Base-by-base conservation (phyloP, 2,797 vertebrate genomes). In the Pangasius macronema region DNA sequence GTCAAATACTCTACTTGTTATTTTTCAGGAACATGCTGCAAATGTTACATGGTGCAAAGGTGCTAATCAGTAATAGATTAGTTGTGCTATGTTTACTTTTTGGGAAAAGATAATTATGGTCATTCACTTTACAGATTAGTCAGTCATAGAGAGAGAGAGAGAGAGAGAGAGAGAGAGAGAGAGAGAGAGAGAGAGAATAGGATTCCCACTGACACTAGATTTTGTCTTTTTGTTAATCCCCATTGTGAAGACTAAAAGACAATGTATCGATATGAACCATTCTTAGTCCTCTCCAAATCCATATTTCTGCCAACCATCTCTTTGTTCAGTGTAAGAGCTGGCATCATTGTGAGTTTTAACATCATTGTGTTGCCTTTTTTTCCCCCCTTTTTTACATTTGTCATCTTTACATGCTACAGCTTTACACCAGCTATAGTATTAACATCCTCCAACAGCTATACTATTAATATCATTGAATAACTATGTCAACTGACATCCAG, bases 61-160 rank as follows among this genome's bases (percentile, higher is more conserved):
- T 68, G 82, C 10, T 83, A 49, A 68, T 83, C 82, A 53, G 63
- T 68, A 51, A 83, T 30, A 30, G 42, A 83, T 83, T 67, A 83
- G 46, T 2, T 68, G n/a, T 36, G 30, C 27, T 49, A 22, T 11
- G 75, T 53, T 77, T 55, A 51, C 49, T 55, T 76, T 36, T 51
- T n/a, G 75, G 51, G 0, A 20, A 42, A n/a, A 46, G 39, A 63
- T 46, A 46, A 80, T 39, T 2, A 82, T 63, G 13, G 24, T n/a
- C 5, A 46, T 63, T 42, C 27, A 30, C 3, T 46, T 81, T 42
- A 81, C 55, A 36, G 76, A 61, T 49, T 53, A 53, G 5, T 63
- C 24, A 77, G n/a, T 49, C 22, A 42, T 6, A 59, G 30, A 36
- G 18, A 36, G 18, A 36, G 2, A 36, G 51, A 24, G 4, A 55